phyloP scores from a whole-genome alignment of 2,888 invertebrate genomes.

The Dryobotodes eremita region DNA sequence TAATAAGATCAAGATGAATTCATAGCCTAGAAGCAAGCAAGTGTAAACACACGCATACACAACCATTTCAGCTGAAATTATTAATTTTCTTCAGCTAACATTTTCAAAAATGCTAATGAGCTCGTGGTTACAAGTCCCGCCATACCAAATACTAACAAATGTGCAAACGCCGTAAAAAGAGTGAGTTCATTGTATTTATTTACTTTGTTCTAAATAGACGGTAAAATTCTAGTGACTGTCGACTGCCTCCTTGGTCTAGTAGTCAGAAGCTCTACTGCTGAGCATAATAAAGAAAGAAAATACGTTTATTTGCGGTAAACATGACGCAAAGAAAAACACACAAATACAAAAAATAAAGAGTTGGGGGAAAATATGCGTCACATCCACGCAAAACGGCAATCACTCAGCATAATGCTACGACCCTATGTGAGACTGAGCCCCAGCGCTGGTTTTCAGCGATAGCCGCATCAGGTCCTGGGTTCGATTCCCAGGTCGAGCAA shows the following conservation, averaged over 20 bases:
- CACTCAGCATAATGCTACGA: too few species aligned
- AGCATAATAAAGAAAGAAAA: too few species aligned
- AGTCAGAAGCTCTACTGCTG: neutral
- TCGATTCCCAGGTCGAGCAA: neutral
- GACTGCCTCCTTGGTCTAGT: neutral
- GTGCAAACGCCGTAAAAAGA: constrained; percentile 14
- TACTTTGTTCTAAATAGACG: neutral
- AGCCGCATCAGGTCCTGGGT: neutral
- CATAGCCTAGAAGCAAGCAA: neutral
- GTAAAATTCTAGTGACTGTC: neutral
- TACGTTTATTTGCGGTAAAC: too few species aligned
- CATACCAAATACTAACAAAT: neutral
- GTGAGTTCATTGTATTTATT: neutral
- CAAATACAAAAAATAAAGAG: too few species aligned
- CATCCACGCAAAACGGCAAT: too few species aligned
- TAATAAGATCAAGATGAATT: neutral
- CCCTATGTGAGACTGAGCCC: too few species aligned
- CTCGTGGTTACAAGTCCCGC: neutral
- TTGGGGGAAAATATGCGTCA: too few species aligned
- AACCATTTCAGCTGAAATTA: neutral
- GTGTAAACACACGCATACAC: neutral
- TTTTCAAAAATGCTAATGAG: neutral
- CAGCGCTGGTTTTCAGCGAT: too few species aligned
- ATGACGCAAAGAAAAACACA: too few species aligned
- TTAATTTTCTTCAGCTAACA: neutral